These are phyloP conservation scores for Lasioglossum villosulum DNA, from an alignment of 2,888 invertebrate genomes.

Conservation along the genomic window DNA sequence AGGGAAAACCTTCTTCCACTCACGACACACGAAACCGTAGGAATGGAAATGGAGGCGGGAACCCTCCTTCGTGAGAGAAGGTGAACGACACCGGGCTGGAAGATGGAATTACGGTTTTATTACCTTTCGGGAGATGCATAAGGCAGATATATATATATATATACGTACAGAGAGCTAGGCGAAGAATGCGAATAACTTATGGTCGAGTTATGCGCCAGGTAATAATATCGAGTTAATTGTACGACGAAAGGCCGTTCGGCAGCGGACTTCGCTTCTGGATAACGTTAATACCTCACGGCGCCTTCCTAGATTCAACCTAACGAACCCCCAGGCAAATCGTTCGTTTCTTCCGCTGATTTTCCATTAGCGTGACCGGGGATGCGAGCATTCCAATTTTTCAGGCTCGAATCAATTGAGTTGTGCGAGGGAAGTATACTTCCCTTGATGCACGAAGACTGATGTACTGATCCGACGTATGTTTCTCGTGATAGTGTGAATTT, in stretches of 20 bases:
- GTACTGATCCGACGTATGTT: background rate
- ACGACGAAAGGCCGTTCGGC: conserved; percentile 47
- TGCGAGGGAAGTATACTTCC: background rate
- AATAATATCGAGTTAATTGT: conserved; percentile 79
- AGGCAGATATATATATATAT: conserved; percentile 38
- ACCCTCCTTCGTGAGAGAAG: background rate
- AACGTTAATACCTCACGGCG: conserved; percentile 49
- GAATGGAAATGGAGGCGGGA: background rate
- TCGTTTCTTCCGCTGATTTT: background rate
- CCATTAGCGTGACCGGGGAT: background rate
- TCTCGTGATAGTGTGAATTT: background rate
- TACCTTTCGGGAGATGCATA: conserved; percentile 52
- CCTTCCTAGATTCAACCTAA: conserved; percentile 1
- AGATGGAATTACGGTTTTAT: conserved; percentile 65
- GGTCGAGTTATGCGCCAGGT: conserved; percentile 70
- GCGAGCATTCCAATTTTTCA: too few species aligned
- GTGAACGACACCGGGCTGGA: conserved; percentile 40
- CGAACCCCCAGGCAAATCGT: background rate
- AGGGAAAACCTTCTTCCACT: conserved; percentile 5
- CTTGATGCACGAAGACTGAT: background rate
- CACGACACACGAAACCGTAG: background rate
- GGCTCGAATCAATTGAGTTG: background rate
- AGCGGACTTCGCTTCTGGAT: conserved; percentile 21
- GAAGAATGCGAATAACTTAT: conserved; percentile 69
- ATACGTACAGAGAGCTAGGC: conserved; percentile 28